Conservation (phyloP, 2,888 invertebrate species). For the Microctonus brassicae region DNA sequence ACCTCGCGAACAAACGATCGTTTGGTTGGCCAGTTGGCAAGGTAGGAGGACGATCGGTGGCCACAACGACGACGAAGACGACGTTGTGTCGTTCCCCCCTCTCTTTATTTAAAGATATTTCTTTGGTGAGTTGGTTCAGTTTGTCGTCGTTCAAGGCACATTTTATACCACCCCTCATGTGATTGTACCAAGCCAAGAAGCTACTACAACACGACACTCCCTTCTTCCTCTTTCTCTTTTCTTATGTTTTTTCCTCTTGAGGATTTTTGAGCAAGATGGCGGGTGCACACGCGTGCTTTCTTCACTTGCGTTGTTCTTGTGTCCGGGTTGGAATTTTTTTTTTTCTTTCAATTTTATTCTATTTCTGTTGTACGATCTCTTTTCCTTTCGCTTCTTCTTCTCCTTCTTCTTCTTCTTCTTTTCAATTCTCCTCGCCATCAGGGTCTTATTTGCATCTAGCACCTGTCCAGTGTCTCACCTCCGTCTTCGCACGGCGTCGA, state of each 20-base stretch:
- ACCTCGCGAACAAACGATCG: slow-evolving; percentile 65
- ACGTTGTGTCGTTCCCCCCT: slow-evolving; percentile 36
- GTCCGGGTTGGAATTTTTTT: slow-evolving; percentile 36
- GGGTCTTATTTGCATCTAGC: slow-evolving; percentile 53
- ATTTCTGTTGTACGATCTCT: slow-evolving; percentile 16
- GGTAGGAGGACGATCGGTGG: slow-evolving; percentile 63
- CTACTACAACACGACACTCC: slow-evolving; percentile 56
- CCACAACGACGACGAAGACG: slow-evolving; percentile 52
- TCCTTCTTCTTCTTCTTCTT: slow-evolving; percentile 30
- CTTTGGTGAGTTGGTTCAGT: slow-evolving; percentile 33
- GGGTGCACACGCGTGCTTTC: slow-evolving; percentile 43
- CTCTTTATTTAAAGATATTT: slow-evolving; percentile 30
- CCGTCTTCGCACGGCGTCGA: slow-evolving; percentile 40
- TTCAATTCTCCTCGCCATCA: slow-evolving; percentile 18
- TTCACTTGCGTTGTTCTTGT: slow-evolving; percentile 29
- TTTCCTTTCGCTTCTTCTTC: slow-evolving; percentile 27
- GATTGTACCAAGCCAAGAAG: slow-evolving; percentile 18
- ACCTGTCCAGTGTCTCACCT: slow-evolving; percentile 52
- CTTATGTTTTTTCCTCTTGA: slow-evolving; percentile 20
- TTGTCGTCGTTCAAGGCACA: slow-evolving; percentile 2
- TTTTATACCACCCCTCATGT: slow-evolving; percentile 29
- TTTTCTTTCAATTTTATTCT: slow-evolving; percentile 13
- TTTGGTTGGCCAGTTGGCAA: slow-evolving; percentile 67
- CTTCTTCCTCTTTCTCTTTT: slow-evolving; percentile 48
- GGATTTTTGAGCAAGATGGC: slow-evolving; percentile 59